A percentile compares a stretch with the other conserved stretches of the same genome.
Conservation (phyloP, 2,888 invertebrate species). For the Andrena praecox region DNA sequence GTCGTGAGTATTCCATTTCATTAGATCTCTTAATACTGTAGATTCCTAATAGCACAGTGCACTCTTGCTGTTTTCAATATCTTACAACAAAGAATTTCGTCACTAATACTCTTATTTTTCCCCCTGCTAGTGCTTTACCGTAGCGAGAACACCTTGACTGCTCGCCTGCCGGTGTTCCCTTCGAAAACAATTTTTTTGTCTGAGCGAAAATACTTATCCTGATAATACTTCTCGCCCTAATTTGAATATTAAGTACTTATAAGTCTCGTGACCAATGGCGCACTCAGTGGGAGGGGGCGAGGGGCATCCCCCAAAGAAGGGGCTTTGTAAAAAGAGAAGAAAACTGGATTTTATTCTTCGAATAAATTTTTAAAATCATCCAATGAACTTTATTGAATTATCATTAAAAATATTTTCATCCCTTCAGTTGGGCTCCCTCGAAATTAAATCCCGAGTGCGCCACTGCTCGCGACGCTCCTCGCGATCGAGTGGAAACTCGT, state of each 20-base stretch:
- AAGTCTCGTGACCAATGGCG: no score
- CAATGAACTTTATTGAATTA: no score
- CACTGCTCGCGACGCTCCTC: no score
- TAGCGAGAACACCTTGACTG: constrained; percentile 13
- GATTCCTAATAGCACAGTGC: constrained; percentile 46
- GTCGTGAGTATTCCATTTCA: constrained; percentile 80
- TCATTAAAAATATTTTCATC: no score
- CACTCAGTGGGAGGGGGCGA: no score
- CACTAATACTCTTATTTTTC: constrained; percentile 56
- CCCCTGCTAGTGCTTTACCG: constrained; percentile 30
- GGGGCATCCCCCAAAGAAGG: no score
- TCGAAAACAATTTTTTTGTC: not conserved
- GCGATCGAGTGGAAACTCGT: not conserved
- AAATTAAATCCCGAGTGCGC: not conserved
- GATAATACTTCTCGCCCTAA: not conserved
- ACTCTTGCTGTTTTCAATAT: constrained; percentile 39
- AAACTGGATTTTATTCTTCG: no score
- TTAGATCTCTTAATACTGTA: not conserved
- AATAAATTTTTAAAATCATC: no score
- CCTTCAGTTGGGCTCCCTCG: not conserved
- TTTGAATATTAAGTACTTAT: no score
- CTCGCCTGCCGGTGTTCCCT: not conserved
- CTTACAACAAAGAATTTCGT: constrained; percentile 43
- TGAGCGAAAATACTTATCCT: not conserved
- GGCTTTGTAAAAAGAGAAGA: no score